These are phyloP conservation scores for Phodopus roborovskii DNA, from an alignment of 2,113 vertebrate genomes.

Conservation along the genomic window DNA sequence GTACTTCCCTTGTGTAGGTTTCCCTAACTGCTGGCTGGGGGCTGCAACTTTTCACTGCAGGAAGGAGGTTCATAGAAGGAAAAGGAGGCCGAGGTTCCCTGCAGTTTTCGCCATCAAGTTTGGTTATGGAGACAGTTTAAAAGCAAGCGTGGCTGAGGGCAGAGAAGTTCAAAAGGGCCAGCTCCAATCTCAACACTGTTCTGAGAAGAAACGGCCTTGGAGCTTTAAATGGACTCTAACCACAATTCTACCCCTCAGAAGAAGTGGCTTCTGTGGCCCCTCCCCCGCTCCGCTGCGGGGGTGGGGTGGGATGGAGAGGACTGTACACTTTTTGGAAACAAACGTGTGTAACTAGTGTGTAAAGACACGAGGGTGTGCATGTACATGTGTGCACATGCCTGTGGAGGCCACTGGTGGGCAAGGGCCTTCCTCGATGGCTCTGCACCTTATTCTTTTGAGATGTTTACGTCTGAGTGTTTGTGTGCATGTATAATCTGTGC, in stretches of 20 bases:
- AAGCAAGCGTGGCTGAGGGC: neutral
- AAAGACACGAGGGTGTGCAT: too few species aligned
- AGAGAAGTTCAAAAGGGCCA: neutral
- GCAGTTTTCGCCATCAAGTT: neutral
- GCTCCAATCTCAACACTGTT: neutral
- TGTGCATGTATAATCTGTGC: neutral
- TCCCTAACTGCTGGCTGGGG: neutral
- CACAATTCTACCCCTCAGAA: neutral
- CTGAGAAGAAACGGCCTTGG: neutral
- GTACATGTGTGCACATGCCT: neutral
- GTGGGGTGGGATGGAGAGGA: neutral
- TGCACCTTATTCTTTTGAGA: neutral
- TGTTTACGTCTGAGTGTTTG: neutral
- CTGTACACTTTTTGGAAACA: neutral
- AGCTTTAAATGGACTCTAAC: neutral
- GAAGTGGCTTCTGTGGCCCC: neutral
- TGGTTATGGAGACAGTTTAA: too few species aligned
- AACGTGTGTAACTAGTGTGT: neutral
- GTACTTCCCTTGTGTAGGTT: neutral
- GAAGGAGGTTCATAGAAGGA: too few species aligned
- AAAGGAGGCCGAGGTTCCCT: neutral
- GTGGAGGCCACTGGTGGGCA: neutral
- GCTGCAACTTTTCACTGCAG: neutral
- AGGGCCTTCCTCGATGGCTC: neutral
- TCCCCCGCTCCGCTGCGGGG: neutral